Base-by-base conservation (phyloP, 2,888 invertebrate genomes). In the Scaptomyza cyrtandrae region DNA sequence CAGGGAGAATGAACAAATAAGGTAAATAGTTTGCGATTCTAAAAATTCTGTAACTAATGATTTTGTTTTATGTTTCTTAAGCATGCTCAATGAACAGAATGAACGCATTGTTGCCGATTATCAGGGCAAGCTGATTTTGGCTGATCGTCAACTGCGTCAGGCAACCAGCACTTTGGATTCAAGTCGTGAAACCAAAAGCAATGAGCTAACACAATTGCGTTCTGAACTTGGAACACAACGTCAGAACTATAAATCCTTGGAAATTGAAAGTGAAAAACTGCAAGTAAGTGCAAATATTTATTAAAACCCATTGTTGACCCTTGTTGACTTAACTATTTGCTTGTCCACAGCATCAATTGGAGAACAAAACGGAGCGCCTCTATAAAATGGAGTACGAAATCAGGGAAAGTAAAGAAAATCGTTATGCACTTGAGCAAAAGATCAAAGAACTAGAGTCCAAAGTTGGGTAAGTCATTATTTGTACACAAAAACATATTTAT, bases 21-120 rank as follows among this genome's bases (percentile, higher is more conserved):
- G 94, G 95, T 95, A 79, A 90, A 90, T 81, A 3, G 1, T n/a
- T 41, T 44, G 11, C 19, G 9, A 33, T 37, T 54, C 35, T 24
- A 3, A 55, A 45, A 65, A 92, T 43, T n/a, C 3, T 35, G 13
- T 31, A 14, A 0, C 6, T 44, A 16, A 43, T 6, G 2, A 16
- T 4, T 35, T 7, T 31, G 19, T 10, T 27, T 4, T 50, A 11
- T n/a, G 10, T 11, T 1, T 19, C 16, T 6, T 5, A 24, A 96
- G 96, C 91, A 93, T 95, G 74, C 93, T 96, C 52, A 96, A 96
- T 86, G 94, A 96, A 82, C 96, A 96, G 93, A 95, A 96, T 5
- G 96, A 96, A 91, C 94, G 95, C 83, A 94, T 95, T 46, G 93
- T 95, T 66, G 93, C 93, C 58, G 95, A 96, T 76, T 93, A 95